Conservation (phyloP, 1,140 invertebrate genomes). For the Ylistrum balloti region DNA sequence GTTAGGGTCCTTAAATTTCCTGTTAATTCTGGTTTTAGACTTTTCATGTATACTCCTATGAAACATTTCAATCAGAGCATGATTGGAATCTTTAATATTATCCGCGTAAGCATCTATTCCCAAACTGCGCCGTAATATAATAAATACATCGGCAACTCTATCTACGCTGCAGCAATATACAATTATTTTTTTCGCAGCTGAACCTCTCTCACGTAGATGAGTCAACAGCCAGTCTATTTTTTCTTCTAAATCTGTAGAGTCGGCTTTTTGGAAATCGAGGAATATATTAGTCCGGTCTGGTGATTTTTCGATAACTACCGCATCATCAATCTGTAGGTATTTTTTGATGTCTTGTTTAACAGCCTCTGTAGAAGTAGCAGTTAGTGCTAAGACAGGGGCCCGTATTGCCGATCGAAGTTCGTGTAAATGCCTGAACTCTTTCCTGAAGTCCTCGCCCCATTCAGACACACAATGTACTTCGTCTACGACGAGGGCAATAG, state of each 20-base stretch:
- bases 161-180: too few relatives aligned
- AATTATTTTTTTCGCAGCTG: too few relatives aligned
- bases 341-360: too few relatives aligned
- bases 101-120: too few relatives aligned
- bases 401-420: too few relatives aligned
- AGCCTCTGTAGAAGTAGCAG: too few relatives aligned
- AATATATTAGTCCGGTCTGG: constrained; percentile 57
- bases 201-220: constrained; percentile 10
- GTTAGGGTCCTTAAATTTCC: background rate
- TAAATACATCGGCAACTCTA: too few relatives aligned
- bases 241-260: too few relatives aligned
- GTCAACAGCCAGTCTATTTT: background rate
- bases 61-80: background rate
- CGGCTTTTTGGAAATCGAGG: constrained; percentile 46
- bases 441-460: constrained; percentile 56
- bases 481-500: constrained; percentile 43
- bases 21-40: background rate
- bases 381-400: too few relatives aligned
- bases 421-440: constrained; percentile 46
- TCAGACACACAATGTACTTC: constrained; percentile 58
- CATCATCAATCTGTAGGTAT: too few relatives aligned
- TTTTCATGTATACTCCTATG: too few relatives aligned
- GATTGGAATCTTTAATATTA: background rate
- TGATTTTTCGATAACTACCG: constrained; percentile 37
- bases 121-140: too few relatives aligned